Evolutionary conservation across 1,140 invertebrate genomes (phyloP).

Genomic region (Eulimnadia texana): DNA sequence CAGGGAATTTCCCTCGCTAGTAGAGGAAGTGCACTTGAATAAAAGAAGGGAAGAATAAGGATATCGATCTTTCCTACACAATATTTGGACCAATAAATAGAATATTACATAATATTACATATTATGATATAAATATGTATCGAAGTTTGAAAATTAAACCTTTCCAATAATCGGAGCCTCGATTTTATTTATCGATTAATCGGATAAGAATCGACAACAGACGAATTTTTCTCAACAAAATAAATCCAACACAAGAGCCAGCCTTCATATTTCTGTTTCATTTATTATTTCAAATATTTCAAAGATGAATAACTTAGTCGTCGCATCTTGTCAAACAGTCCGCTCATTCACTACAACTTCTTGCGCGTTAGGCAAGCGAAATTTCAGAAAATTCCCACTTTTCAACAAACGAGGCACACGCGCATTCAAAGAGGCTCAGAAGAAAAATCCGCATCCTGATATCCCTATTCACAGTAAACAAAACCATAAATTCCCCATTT

Average conservation of each 20-base stretch:
- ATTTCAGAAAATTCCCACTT: slow-evolving; percentile 60
- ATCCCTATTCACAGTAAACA: slow-evolving; percentile 42
- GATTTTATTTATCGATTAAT: too few relatives aligned
- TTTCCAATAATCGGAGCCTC: too few relatives aligned
- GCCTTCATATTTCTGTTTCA: neutral
- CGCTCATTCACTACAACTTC: neutral
- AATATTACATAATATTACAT: too few relatives aligned
- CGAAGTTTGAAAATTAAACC: too few relatives aligned
- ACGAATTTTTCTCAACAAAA: too few relatives aligned
- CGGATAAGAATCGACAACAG: too few relatives aligned
- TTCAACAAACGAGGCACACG: slow-evolving; percentile 54
- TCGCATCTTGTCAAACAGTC: neutral
- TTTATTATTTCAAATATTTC: neutral
- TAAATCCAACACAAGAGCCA: neutral
- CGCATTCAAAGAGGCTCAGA: slow-evolving; percentile 43
- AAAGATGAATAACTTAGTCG: neutral
- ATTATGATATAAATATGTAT: too few relatives aligned
- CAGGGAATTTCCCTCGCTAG: too few relatives aligned
- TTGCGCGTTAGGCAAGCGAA: slow-evolving; percentile 43
- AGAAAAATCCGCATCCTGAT: slow-evolving; percentile 38
- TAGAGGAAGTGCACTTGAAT: too few relatives aligned
- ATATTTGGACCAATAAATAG: too few relatives aligned
- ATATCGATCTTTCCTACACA: too few relatives aligned
- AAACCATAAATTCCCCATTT: slow-evolving; percentile 18
- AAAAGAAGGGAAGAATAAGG: too few relatives aligned